Base-by-base conservation (phyloP, 1,140 invertebrate genomes). In the Riptortus pedestris region DNA sequence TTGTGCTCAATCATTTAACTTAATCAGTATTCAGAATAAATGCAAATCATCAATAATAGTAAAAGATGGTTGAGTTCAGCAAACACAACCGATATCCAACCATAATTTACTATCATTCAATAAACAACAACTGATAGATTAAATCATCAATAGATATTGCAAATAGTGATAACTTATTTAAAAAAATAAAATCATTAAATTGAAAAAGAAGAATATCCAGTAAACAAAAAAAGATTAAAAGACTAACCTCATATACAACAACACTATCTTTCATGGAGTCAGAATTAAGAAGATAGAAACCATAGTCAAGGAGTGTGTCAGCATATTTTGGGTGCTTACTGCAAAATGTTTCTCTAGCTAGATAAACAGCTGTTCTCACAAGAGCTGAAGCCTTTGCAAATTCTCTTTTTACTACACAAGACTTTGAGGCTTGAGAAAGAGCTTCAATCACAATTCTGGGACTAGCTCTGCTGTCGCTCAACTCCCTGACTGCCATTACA, bases 251-350 rank as follows among this genome's bases (percentile, higher is more conserved):
- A 72, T 94, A 93, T 0, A 92, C 82, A 65, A 82, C 78, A 11
- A 95, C 87, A 70, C 89, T 89, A 70, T 90, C 85, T 28, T 79
- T 76, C 51, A 92, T 85, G 33, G 82, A 84, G 76, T 96, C 93
- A n/a, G 87, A 85, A 76, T 94, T 93, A 38, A 93, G 79, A 69
- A 94, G 77, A 72, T 90, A 94, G 78, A 90, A 94, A 58, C 88
- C 92, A 74, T 90, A 93, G 77, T 93, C 90, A 61, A 90, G 79
- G 33, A 95, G 76, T 27, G 86, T 82, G 72, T 91, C 88, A 29
- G 90, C 86, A 72, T 88, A 88, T 68, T 86, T 85, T 27, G 86
- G 88, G 78, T 93, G 88, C 2, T 80, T 72, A 1, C 75, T 72
- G 2, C 84, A 86, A 76, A 86, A 89, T 33, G 80, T 71, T 75